Conservation (phyloP, 2,797 vertebrate species). For the Delichon dasypus region DNA sequence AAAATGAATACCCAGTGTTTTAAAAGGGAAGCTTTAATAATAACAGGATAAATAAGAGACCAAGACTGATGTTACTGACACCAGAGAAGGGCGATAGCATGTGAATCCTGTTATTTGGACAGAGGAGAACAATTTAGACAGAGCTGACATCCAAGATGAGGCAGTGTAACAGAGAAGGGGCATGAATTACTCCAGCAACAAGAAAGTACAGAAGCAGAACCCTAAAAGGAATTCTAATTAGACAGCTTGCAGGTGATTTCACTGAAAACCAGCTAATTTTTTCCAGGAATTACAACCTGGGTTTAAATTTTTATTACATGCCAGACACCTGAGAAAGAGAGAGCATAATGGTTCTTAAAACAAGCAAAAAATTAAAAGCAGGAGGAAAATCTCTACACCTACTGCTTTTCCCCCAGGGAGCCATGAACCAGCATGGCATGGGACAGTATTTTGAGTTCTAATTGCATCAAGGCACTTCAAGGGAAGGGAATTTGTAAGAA, state of each 20-base stretch:
- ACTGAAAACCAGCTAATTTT: neutral
- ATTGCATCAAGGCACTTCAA: neutral
- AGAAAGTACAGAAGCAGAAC: neutral
- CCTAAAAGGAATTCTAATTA: neutral
- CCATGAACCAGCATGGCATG: neutral
- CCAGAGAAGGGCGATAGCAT: neutral
- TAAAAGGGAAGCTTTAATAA: neutral
- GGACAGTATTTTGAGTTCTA: neutral
- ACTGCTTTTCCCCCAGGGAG: neutral
- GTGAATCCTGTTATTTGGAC: neutral
- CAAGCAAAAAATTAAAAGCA: neutral
- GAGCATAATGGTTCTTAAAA: neutral
- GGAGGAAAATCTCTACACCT: neutral
- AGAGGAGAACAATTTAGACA: neutral
- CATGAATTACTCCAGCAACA: neutral
- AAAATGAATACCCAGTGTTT: slow-evolving; percentile 1
- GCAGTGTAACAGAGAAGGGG: neutral
- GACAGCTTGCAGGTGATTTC: neutral
- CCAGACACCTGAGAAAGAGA: neutral
- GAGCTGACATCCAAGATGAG: neutral
- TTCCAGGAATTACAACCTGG: neutral
- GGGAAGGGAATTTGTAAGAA: neutral
- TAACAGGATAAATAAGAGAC: neutral
- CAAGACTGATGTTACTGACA: neutral
- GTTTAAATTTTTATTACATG: neutral